Evolutionary conservation across 2,888 invertebrate species (phyloP).

Genomic region (Hesperia comma): DNA sequence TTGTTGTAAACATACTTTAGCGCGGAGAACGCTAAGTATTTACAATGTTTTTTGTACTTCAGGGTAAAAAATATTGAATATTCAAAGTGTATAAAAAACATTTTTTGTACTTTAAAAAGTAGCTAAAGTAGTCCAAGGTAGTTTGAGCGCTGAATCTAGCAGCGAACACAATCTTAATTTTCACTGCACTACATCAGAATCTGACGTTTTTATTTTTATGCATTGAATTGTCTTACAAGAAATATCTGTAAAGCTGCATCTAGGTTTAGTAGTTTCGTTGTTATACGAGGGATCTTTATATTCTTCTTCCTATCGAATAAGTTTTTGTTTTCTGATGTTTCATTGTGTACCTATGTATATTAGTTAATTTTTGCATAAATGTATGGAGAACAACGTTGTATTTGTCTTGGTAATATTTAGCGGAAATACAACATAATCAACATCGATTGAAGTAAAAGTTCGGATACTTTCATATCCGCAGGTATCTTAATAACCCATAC

Average conservation of each 20-base stretch:
- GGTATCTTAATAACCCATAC: neutral
- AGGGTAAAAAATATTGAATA: neutral
- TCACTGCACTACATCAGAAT: neutral
- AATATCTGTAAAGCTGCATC: neutral
- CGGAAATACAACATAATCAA: too few species aligned
- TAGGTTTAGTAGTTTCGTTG: neutral
- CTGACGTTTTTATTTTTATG: neutral
- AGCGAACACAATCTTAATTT: neutral
- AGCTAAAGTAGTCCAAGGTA: neutral
- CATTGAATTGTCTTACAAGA: neutral
- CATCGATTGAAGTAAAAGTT: neutral
- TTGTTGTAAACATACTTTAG: neutral
- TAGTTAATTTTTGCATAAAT: neutral
- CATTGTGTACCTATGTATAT: too few species aligned
- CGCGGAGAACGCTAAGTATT: too few species aligned
- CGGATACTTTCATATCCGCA: neutral
- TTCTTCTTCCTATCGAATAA: neutral
- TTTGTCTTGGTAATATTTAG: too few species aligned
- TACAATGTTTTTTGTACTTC: neutral
- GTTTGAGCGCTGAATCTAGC: neutral
- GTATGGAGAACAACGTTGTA: neutral
- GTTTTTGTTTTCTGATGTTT: neutral
- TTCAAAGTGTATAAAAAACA: neutral
- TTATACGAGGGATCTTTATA: neutral
- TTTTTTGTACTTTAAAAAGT: neutral